Evolutionary conservation across 2,888 invertebrate species (phyloP).

Genomic region (Leptothorax acervorum): DNA sequence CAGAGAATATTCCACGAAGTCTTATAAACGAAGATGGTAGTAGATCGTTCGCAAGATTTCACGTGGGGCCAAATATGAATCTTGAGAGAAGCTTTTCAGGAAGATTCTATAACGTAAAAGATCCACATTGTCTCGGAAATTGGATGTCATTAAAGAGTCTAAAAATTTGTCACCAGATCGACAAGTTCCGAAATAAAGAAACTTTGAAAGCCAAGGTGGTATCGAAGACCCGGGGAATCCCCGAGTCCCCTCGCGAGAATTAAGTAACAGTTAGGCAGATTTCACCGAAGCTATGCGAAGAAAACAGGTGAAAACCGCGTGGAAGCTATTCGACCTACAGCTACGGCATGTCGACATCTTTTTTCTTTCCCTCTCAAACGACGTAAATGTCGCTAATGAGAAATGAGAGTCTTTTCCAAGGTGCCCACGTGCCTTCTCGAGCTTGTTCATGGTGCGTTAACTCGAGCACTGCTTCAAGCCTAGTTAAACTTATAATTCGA

Average conservation of each 20-base stretch:
- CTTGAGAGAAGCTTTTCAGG: background rate
- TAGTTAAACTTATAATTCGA: conserved; percentile 35
- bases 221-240: background rate
- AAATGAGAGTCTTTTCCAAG: conserved; percentile 55
- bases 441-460: conserved; percentile 59
- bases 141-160: background rate
- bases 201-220: background rate
- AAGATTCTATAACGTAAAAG: background rate
- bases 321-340: background rate
- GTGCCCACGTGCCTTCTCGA: conserved; percentile 53
- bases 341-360: background rate
- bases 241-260: background rate
- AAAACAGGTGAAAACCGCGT: background rate
- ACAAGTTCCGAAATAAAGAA: background rate
- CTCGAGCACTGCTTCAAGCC: conserved; percentile 55
- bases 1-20: background rate
- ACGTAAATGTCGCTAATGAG: conserved; percentile 67
- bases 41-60: background rate
- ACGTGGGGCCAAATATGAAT: background rate
- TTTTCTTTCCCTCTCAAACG: conserved; percentile 28
- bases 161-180: background rate
- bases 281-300: background rate
- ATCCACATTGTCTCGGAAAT: background rate
- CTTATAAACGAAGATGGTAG: background rate
- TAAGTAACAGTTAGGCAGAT: background rate